Evolutionary conservation across 2,888 invertebrate species (phyloP), one percentile per base, ranked within the genome.

Genomic region (Calameuta filiformis): DNA sequence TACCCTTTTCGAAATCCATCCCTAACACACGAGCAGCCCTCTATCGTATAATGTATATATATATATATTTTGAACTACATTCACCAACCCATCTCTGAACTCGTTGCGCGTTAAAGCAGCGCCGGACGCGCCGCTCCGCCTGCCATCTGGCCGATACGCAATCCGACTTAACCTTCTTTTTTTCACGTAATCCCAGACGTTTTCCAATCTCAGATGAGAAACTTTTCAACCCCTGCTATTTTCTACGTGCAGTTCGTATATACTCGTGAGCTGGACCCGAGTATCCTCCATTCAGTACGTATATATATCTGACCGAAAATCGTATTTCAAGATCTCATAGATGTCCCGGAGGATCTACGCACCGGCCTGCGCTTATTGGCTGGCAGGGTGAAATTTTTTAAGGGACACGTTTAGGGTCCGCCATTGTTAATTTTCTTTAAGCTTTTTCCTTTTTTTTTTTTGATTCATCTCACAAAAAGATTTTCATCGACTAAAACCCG

Each of bases 61-160:
- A 35, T 11, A 35, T 35, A 35, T 35, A 35, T 12, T 3, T 77
- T 73, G 81, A 80, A 79, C 83, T 80, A 81, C 83, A 81, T 83
- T 84, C 83, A 82, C 83, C 76, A 15, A 81, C 82, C 79, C 80
- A 81, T 81, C 77, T 81, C 79, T 79, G 79, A 83, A 81, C 83
- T 83, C 80, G 83, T 83, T 85, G 84, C 82, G 82, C 84, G 81
- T 40, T 40, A 15, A 40, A 15, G 40, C 40, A 40, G 15, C 40
- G 40, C 12, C 12, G 40, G 34, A 33, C 83, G 83, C 84, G 84
- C 83, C 79, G 77, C 77, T 68, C 79, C 87, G 89, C 84, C 85
- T 85, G 85, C 89, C 89, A 89, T 89, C 89, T 89, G 89, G 86
- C 83, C 87, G 88, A 88, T 88, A 88, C 85, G 88, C 87, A 87